A percentile compares a stretch with the other conserved stretches of the same genome.
Conservation (phyloP, 2,797 vertebrate genomes). For the Coilia nasus region DNA sequence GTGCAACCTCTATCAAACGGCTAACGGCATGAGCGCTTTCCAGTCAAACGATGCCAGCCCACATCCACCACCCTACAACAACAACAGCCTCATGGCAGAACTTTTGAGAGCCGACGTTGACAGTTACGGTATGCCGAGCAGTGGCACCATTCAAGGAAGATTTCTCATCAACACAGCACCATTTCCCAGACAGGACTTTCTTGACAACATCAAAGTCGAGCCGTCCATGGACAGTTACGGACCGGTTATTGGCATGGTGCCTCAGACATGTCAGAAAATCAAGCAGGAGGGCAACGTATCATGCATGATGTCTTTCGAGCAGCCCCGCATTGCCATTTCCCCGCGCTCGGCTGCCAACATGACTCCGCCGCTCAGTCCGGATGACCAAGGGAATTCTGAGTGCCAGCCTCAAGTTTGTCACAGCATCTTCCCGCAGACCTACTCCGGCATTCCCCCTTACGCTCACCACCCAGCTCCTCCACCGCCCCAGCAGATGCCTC, state of each 20-base stretch:
- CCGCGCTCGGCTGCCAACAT: constrained; percentile 85
- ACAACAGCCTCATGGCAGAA: constrained; percentile 82
- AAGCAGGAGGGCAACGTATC: constrained; percentile 87
- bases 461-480: constrained; percentile 65
- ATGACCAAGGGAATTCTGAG: constrained; percentile 79
- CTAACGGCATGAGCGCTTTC: constrained; percentile 70
- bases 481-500: constrained; percentile 72
- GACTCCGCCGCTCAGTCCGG: constrained; percentile 88
- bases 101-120: constrained; percentile 82
- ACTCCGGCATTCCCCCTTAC: constrained; percentile 67
- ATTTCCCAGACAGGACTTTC: constrained; percentile 76
- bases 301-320: constrained; percentile 90
- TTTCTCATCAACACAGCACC: constrained; percentile 81
- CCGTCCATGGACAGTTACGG: constrained; percentile 86
- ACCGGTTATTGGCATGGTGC: constrained; percentile 83
- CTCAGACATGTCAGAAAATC: constrained; percentile 86
- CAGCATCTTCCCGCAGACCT: constrained; percentile 77
- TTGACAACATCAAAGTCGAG: constrained; percentile 84
- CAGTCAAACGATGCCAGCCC: constrained; percentile 74
- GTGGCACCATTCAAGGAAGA: constrained; percentile 77
- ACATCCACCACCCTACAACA: constrained; percentile 81
- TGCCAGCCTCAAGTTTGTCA: constrained; percentile 80
- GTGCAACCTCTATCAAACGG: constrained; percentile 72
- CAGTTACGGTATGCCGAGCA: constrained; percentile 72
- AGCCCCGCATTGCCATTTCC: constrained; percentile 85